Evolutionary conservation across 30 jellyfish, hydroid and myxozoan genomes (phyloP).

Genomic region (Pseudorhiza aurosa): DNA sequence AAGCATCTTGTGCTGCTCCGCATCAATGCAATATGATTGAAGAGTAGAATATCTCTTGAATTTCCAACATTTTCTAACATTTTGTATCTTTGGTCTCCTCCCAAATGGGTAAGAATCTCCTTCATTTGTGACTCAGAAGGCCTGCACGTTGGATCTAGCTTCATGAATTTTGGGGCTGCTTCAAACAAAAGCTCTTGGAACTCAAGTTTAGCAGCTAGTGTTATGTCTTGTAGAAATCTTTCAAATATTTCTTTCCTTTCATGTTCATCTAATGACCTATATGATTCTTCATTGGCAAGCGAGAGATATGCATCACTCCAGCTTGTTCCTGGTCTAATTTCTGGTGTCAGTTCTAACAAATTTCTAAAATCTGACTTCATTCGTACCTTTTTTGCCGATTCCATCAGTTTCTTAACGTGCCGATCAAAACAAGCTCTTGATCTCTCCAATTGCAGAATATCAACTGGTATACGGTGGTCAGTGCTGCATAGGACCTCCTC

Average conservation of each 20-base stretch:
- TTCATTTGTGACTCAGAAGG: slow-evolving; percentile 95
- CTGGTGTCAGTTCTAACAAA: slow-evolving; percentile 78
- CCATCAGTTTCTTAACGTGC: slow-evolving; percentile 90
- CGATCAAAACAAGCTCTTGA: slow-evolving; percentile 98
- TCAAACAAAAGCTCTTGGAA: slow-evolving; percentile 96
- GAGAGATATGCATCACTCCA: slow-evolving; percentile 96
- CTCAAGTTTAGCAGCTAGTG: slow-evolving; percentile 90
- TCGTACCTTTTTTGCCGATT: slow-evolving; percentile 88
- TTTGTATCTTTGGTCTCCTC: slow-evolving; percentile 84
- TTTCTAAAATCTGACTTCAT: slow-evolving; percentile 93
- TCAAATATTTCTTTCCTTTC: slow-evolving; percentile 94
- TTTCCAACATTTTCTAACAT: slow-evolving; percentile 92
- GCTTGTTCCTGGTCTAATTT: slow-evolving; percentile 97
- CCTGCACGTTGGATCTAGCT: slow-evolving; percentile 79
- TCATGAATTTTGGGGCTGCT: slow-evolving; percentile 90
- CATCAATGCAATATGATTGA: slow-evolving; percentile 97
- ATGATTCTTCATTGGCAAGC: slow-evolving; percentile 86
- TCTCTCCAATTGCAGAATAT: slow-evolving; percentile 87
- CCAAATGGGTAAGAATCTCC: slow-evolving; percentile 74
- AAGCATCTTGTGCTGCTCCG: slow-evolving; percentile 96
- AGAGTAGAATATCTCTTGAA: slow-evolving; percentile 91
- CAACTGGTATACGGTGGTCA: slow-evolving; percentile 89
- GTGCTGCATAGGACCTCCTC: slow-evolving; percentile 71
- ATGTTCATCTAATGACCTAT: slow-evolving; percentile 84
- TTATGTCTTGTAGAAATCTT: slow-evolving; percentile 84